These are phyloP conservation scores for Beris morrisii DNA, from an alignment of 2,888 invertebrate genomes.

Conservation along the genomic window DNA sequence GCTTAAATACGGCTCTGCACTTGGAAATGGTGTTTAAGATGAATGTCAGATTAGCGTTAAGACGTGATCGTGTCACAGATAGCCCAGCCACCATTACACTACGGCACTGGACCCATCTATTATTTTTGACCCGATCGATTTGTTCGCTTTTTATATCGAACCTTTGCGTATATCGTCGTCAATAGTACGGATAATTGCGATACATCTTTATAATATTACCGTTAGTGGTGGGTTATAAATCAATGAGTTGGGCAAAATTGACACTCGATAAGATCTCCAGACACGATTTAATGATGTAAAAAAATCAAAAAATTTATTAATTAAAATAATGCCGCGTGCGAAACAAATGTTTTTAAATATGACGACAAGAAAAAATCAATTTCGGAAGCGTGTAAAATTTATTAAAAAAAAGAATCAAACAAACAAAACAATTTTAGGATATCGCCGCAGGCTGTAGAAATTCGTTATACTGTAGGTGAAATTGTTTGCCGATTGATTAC, in stretches of 20 bases:
- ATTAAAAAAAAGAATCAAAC: no score
- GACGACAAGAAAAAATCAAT: no score
- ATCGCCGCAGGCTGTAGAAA: no score
- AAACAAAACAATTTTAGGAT: no score
- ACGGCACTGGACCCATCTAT: neutral
- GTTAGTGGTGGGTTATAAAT: constrained; percentile 17
- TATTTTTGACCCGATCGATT: neutral
- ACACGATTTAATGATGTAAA: constrained; percentile 5
- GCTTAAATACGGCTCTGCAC: constrained; percentile 7
- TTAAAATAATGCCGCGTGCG: neutral
- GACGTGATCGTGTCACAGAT: constrained; percentile 28
- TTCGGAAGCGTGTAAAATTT: no score
- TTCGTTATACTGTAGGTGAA: no score
- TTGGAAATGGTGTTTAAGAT: constrained; percentile 25
- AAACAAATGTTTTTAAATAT: no score
- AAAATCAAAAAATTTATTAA: neutral
- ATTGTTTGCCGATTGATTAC: no score
- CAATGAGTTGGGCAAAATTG: constrained; percentile 13
- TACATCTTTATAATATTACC: neutral
- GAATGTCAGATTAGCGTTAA: constrained; percentile 24
- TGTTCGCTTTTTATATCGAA: neutral
- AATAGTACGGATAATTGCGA: neutral
- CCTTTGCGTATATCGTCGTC: neutral
- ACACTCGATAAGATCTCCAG: constrained; percentile 1
- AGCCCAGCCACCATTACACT: constrained; percentile 4